Evolutionary conservation across 2,113 vertebrate genomes (phyloP).

Genomic region (Ploceus nigricollis): DNA sequence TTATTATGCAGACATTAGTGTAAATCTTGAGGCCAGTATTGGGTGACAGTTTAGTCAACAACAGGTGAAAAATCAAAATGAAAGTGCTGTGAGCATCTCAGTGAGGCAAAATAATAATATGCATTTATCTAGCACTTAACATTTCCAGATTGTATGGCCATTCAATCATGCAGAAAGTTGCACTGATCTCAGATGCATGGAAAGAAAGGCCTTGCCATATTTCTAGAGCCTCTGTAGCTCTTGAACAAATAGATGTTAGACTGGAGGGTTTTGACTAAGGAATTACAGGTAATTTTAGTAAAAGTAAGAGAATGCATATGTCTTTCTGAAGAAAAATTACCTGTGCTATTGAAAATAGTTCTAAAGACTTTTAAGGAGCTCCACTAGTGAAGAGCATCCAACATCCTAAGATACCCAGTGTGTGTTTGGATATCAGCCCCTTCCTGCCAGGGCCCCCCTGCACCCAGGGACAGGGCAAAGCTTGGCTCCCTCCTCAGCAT

Average conservation of each 20-base stretch:
- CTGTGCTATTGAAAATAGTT: neutral
- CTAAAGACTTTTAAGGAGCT: neutral
- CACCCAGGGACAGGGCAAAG: rapidly evolving
- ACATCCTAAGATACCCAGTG: neutral
- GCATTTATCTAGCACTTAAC: neutral
- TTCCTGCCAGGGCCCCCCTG: rapidly evolving
- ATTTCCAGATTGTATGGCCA: neutral
- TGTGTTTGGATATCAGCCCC: neutral
- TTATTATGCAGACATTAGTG: neutral
- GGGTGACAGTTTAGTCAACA: neutral
- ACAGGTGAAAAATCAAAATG: neutral
- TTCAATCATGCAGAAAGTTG: neutral
- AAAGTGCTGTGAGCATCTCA: neutral
- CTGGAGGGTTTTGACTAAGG: neutral
- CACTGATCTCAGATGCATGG: neutral
- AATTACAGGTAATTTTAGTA: neutral
- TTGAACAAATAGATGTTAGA: neutral
- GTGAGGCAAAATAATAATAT: neutral
- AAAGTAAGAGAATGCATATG: neutral
- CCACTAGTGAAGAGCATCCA: neutral
- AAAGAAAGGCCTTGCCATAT: rapidly evolving
- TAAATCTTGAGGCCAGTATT: neutral
- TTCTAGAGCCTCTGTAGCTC: neutral
- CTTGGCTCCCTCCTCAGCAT: neutral
- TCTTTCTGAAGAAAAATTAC: neutral